Evolutionary conservation across 1,140 invertebrate species (phyloP), one percentile per base, ranked within the genome.

Genomic region (Penaeus chinensis): DNA sequence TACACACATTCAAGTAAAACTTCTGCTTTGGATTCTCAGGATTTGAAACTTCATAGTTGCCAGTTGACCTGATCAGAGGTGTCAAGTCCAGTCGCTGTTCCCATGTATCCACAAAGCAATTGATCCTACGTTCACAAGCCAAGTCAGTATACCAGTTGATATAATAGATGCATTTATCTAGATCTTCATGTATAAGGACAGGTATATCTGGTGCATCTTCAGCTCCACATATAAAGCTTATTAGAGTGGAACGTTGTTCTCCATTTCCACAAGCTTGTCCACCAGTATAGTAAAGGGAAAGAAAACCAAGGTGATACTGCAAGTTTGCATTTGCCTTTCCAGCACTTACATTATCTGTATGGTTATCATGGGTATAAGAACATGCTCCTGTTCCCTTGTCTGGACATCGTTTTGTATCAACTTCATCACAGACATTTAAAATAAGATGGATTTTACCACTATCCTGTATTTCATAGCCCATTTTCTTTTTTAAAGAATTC

Each of bases 1-100:
- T 65, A 32, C 89, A 90, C n/a, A 90, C 85, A 84, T 90, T 90
- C 18, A 90, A 65, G 82, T 85, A 88, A 81, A 88, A 90, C 60
- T 85, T 90, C 54, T 89, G 80, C 32, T 84, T 87, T 20, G 81
- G 65, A 54, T 85, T 86, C 7, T 83, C 54, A 16, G 87, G 84
- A 80, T 89, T 85, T 4, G 62, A 22, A 19, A 84, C 80, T 63
- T 90, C 87, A 81, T 90, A 90, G 54, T 90, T 90, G 10, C 80
- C 42, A 54, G 77, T 42, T 63, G 84, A 74, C 32, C 54, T 85
- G 61, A 89, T 89, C 3, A 90, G 87, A 24, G 87, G 80, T 13
- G 87, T 84, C 37, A 90, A 84, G 79, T 90, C 87, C 32, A 89
- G 63, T 10, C 84, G 84, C 60, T 61, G 62, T 5, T 85, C 80